Evolutionary conservation across 1,140 invertebrate species (phyloP), one percentile per base, ranked within the genome.

Genomic region (Tetramorium parvispinum): DNA sequence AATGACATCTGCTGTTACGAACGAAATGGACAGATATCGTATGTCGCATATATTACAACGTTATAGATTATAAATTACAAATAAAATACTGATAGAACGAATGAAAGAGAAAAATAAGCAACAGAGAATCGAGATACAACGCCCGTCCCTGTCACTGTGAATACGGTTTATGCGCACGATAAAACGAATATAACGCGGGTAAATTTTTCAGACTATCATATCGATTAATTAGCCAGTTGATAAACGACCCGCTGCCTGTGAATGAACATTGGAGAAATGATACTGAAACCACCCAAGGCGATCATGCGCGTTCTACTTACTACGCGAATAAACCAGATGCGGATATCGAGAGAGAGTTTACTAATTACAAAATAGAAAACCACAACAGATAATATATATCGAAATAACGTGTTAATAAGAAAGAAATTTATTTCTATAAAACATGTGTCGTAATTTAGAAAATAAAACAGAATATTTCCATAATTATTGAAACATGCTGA

Each of bases 221-320:
- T 83, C 53, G 53, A 83, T 83, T 73, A 75, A 83, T 83, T 83
- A 83, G 43, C 53, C 53, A 43, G 68, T 27, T 83, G 68, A 83
- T 83, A 73, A 83, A 83, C 40, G 55, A 43, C 8, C 27, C 40
- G n/a, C 18, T 18, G 66, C 21, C 53, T 75, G 53, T 73, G 68
- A 83, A 83, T 83, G 79, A 75, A 75, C 79, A 53, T 61, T 43
- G 13, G 49, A 83, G 53, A 73, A 61, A 59, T 73, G 53, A 83
- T 83, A 75, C 27, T 21, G 11, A 68, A 70, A 70, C 79, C 68
- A 83, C 79, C 68, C 79, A 83, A 75, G 68, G 27, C 53, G 68
- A 75, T 83, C 24, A 32, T 59, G 24, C 16, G 53, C 32, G 79
- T 59, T 83, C 40, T 1, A 75, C n/a, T 83, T 83, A 57, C 10